phyloP scores from a whole-genome alignment of 2,797 vertebrate genomes.

The Smutsia temminckii region DNA sequence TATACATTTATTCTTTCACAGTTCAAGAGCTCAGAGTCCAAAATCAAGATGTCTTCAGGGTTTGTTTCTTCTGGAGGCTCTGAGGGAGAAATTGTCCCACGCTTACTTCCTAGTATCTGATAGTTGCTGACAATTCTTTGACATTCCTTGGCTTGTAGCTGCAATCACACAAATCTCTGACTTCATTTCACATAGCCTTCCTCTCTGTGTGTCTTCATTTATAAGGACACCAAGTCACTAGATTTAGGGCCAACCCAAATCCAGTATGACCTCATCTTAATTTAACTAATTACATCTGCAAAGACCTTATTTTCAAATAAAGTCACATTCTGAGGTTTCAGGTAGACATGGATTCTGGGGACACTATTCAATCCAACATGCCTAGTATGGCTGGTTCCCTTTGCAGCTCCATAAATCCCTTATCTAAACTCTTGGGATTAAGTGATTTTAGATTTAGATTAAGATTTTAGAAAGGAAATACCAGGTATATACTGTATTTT shows the following conservation, averaged over 20 bases:
- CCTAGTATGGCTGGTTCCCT: neutral
- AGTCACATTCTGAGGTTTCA: neutral
- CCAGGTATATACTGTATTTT: neutral
- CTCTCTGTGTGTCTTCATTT: neutral
- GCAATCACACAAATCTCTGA: neutral
- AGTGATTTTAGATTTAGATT: neutral
- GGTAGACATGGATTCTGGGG: neutral
- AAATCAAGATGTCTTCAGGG: neutral
- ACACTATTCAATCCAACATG: neutral
- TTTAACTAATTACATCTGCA: neutral
- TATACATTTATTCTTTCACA: neutral
- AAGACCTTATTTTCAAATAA: neutral
- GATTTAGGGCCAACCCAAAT: neutral
- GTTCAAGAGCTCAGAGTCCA: neutral
- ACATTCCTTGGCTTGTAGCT: neutral
- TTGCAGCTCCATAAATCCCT: neutral
- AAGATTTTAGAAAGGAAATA: constrained; percentile 40
- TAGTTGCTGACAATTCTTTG: neutral
- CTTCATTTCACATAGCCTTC: neutral
- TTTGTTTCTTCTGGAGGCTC: neutral
- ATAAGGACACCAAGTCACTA: neutral
- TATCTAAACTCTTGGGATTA: neutral
- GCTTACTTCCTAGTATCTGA: neutral
- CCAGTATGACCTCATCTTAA: neutral
- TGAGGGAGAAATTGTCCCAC: neutral